Evolutionary conservation across 1,140 invertebrate genomes (phyloP).

Genomic region (Sarcophaga peregrina): DNA sequence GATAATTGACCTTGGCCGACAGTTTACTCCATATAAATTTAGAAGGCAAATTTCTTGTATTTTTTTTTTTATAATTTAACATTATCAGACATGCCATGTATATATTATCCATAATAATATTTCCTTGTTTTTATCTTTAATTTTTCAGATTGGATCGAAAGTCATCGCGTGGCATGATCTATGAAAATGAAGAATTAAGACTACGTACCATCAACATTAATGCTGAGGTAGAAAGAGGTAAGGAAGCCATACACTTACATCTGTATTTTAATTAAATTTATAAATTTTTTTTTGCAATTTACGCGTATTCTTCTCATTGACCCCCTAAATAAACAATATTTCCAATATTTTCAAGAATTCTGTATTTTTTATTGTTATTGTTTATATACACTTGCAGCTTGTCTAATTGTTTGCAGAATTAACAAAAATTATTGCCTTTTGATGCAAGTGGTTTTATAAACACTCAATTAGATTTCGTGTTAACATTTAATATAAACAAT

Average conservation of each 20-base stretch:
- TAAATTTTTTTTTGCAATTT: too few species aligned
- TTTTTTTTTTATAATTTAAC: background rate
- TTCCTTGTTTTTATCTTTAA: background rate
- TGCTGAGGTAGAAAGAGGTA: constrained; percentile 91
- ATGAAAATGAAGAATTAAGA: constrained; percentile 91
- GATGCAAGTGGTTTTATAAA: too few species aligned
- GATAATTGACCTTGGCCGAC: constrained; percentile 8
- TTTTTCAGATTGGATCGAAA: constrained; percentile 80
- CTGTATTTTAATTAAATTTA: too few species aligned
- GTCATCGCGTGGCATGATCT: constrained; percentile 86
- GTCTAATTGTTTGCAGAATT: too few species aligned
- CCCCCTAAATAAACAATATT: too few species aligned
- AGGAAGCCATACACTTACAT: constrained; percentile 38
- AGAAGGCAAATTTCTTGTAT: constrained; percentile 40
- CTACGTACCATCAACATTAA: constrained; percentile 91
- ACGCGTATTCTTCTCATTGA: too few species aligned
- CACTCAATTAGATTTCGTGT: too few species aligned
- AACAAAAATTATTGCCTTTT: too few species aligned
- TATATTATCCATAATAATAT: background rate
- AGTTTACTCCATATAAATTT: constrained; percentile 13
- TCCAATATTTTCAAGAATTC: too few species aligned
- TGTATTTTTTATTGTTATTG: too few species aligned
- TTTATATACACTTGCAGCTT: too few species aligned
- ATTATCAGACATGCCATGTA: background rate
- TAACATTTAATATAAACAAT: too few species aligned